Percentiles rank a stretch among this genome's conserved stretches.
Evolutionary conservation across 2,113 vertebrate genomes (phyloP).

Genomic region (Myotis yumanensis): DNA sequence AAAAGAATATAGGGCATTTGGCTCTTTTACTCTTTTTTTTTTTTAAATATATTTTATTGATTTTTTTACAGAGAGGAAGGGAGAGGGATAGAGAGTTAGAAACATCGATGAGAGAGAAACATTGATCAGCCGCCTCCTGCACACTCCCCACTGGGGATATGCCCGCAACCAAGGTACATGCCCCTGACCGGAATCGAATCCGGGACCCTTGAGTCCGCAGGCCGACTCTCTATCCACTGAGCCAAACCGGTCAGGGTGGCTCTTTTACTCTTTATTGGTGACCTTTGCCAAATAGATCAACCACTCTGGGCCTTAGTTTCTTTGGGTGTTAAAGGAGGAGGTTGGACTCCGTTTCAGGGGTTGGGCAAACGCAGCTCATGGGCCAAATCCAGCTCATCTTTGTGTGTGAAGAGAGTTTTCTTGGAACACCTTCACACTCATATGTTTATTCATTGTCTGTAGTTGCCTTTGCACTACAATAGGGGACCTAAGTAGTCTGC

Average conservation of each 20-base stretch:
- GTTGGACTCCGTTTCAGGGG: neutral
- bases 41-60: no score
- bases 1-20: neutral
- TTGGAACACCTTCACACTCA: neutral
- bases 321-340: slow-evolving; percentile 7
- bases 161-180: no score
- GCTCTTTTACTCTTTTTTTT: neutral
- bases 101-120: no score
- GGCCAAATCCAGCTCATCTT: neutral
- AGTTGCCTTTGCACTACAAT: neutral
- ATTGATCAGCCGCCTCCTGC: no score
- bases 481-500: neutral
- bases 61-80: no score
- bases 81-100: no score
- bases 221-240: no score
- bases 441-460: neutral
- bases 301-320: neutral
- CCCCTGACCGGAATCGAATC: no score
- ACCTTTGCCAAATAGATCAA: slow-evolving; percentile 25
- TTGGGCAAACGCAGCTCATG: neutral
- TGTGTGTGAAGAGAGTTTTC: neutral
- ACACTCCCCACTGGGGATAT: no score
- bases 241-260: no score
- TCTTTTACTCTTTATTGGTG: neutral
- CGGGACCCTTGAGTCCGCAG: no score